These are phyloP conservation scores for Elachura formosa DNA, from an alignment of 2,113 vertebrate species.

Conservation along the genomic window DNA sequence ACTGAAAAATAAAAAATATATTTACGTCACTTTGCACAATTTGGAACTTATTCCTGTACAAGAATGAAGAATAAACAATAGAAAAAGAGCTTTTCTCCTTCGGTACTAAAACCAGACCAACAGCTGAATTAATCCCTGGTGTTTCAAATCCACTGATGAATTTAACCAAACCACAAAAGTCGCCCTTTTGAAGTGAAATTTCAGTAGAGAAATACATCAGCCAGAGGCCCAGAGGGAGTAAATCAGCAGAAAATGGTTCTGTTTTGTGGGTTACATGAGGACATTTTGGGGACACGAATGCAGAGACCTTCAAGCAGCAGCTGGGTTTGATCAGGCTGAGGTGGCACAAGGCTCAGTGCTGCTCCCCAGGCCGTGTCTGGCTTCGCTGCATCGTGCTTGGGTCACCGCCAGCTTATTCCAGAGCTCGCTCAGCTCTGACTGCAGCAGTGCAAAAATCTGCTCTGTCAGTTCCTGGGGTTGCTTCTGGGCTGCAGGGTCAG, in stretches of 20 bases:
- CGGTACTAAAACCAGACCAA: background rate
- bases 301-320: background rate
- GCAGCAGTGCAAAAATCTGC: background rate
- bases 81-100: background rate
- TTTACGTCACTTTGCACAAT: background rate
- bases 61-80: slow-evolving; percentile 11
- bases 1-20: background rate
- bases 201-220: background rate
- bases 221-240: background rate
- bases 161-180: background rate
- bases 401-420: rapidly evolving
- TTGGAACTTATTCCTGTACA: background rate
- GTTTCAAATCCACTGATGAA: background rate
- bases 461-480: background rate
- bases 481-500: background rate
- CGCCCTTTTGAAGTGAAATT: background rate
- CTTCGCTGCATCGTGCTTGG: rapidly evolving
- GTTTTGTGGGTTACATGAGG: background rate
- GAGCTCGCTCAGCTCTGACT: background rate
- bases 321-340: background rate
- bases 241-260: background rate
- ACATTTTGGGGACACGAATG: background rate
- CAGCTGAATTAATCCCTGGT: background rate
- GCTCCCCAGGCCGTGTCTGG: background rate
- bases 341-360: background rate